These are phyloP conservation scores for Rhyzopertha dominica DNA, from an alignment of 1,140 invertebrate genomes.

Conservation along the genomic window DNA sequence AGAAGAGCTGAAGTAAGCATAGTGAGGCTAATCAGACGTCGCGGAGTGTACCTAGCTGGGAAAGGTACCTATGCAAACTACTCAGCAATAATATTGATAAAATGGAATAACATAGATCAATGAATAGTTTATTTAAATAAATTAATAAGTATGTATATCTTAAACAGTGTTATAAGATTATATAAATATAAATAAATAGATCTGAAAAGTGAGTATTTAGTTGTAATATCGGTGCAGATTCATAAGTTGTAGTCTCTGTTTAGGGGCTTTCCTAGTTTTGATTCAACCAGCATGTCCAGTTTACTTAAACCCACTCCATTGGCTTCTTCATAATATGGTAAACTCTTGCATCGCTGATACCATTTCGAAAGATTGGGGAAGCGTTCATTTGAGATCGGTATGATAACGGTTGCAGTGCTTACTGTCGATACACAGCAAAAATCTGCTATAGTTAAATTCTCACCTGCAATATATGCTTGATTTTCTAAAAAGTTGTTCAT, in stretches of 20 bases:
- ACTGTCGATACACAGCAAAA: slow-evolving; percentile 42
- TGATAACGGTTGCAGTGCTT: slow-evolving; percentile 36
- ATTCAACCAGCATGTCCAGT: slow-evolving; percentile 32
- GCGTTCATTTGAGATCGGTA: slow-evolving; percentile 35
- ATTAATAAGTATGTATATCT: too few relatives aligned
- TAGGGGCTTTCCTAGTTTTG: slow-evolving; percentile 31
- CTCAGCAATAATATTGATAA: too few relatives aligned
- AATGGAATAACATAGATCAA: too few relatives aligned
- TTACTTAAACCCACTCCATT: slow-evolving; percentile 36
- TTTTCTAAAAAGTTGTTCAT: slow-evolving; percentile 53
- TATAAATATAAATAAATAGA: too few relatives aligned
- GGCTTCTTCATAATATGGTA: slow-evolving; percentile 36
- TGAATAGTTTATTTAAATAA: too few relatives aligned
- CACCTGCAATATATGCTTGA: slow-evolving; percentile 39
- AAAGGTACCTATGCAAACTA: too few relatives aligned
- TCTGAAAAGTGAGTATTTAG: too few relatives aligned
- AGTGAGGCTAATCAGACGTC: too few relatives aligned
- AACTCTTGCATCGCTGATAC: slow-evolving; percentile 34
- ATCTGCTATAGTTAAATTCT: slow-evolving; percentile 42
- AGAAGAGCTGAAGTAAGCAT: too few relatives aligned
- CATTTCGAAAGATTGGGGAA: slow-evolving; percentile 38
- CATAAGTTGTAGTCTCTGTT: slow-evolving; percentile 32
- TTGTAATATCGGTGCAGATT: too few relatives aligned
- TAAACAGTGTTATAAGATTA: too few relatives aligned
- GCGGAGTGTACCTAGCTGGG: too few relatives aligned